Percentiles rank a stretch among this genome's conserved stretches.
phyloP scores from a whole-genome alignment of 1,140 invertebrate species.

The Dendroctonus valens region DNA sequence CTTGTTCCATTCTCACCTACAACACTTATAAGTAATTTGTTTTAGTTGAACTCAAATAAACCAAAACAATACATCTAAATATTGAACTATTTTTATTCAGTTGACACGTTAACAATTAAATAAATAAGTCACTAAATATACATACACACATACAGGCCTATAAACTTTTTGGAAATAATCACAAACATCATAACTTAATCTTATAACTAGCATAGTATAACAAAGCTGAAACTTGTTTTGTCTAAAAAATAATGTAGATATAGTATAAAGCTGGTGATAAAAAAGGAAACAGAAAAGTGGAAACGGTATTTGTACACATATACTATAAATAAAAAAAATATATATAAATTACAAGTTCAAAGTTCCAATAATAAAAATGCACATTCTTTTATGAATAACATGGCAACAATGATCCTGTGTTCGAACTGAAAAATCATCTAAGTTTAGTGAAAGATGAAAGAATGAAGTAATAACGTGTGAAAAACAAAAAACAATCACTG shows the following conservation, averaged over 20 bases:
- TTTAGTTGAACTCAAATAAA: slow-evolving; percentile 16
- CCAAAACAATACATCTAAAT: slow-evolving; percentile 22
- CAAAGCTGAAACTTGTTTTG: slow-evolving; percentile 11
- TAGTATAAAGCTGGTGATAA: slow-evolving; percentile 8
- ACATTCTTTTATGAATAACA: slow-evolving; percentile 11
- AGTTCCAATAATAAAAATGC: slow-evolving; percentile 30
- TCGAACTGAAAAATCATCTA: background rate
- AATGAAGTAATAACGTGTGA: slow-evolving; percentile 8
- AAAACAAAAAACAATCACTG: slow-evolving; percentile 29
- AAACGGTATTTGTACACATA: slow-evolving; percentile 24
- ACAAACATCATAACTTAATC: slow-evolving; percentile 30
- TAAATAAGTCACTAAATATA: slow-evolving; percentile 31
- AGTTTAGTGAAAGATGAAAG: slow-evolving; percentile 5
- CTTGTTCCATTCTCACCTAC: slow-evolving; percentile 24
- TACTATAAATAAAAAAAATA: slow-evolving; percentile 26
- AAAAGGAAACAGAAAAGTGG: slow-evolving; percentile 19
- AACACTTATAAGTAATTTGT: slow-evolving; percentile 22
- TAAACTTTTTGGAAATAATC: slow-evolving; percentile 27
- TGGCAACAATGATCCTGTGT: background rate
- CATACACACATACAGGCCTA: slow-evolving; percentile 34
- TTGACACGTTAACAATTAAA: slow-evolving; percentile 28
- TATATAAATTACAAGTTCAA: slow-evolving; percentile 18
- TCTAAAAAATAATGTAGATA: slow-evolving; percentile 1
- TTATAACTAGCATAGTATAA: slow-evolving; percentile 13
- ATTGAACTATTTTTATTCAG: slow-evolving; percentile 24